These are phyloP conservation scores for Hesperophylax magnus DNA, from an alignment of 1,140 invertebrate species.

Conservation along the genomic window DNA sequence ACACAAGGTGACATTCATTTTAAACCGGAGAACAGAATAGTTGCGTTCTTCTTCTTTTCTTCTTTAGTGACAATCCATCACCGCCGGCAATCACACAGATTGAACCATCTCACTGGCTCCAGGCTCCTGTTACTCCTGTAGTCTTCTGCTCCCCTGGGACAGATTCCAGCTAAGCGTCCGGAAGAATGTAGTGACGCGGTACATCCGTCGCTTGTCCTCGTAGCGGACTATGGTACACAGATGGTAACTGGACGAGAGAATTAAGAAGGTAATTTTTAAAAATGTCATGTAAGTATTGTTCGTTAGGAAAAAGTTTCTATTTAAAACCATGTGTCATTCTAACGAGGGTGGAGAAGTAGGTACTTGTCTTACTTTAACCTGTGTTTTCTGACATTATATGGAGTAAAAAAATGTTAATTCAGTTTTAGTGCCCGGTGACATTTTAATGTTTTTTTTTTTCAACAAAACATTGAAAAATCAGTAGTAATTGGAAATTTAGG, in stretches of 20 bases:
- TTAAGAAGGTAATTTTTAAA: too few species aligned
- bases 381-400: too few species aligned
- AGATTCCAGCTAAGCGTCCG: conserved; percentile 24
- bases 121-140: not conserved
- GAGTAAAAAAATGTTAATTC: too few species aligned
- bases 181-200: not conserved
- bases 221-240: not conserved
- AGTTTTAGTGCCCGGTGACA: too few species aligned
- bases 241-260: not conserved
- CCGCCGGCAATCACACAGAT: conserved; percentile 21
- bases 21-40: not conserved
- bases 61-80: conserved; percentile 16
- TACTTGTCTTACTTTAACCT: too few species aligned
- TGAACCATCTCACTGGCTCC: conserved; percentile 23
- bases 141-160: not conserved
- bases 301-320: too few species aligned
- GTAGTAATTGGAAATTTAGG: too few species aligned
- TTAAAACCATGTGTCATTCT: too few species aligned
- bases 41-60: not conserved
- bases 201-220: conserved; percentile 2
- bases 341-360: too few species aligned
- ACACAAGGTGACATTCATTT: not conserved
- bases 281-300: too few species aligned
- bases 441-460: too few species aligned
- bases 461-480: too few species aligned